Evolutionary conservation across 2,113 vertebrate species (phyloP).

Genomic region (Heterotis niloticus): DNA sequence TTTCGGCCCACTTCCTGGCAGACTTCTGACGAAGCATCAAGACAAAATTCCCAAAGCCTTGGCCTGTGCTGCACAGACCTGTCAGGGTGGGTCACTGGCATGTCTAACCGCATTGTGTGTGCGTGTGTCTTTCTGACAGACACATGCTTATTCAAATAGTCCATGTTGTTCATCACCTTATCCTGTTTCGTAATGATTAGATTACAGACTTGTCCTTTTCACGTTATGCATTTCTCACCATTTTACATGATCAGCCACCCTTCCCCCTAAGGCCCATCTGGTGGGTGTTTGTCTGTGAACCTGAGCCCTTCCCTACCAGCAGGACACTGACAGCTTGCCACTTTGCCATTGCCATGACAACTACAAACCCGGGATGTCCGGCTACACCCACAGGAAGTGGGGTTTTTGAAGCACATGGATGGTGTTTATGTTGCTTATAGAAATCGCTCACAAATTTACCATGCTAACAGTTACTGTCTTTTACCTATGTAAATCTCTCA

Average conservation of each 20-base stretch:
- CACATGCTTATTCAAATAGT: no score
- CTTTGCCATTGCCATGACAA: neutral
- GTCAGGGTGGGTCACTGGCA: neutral
- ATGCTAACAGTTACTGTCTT: no score
- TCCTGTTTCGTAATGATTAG: neutral
- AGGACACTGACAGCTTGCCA: neutral
- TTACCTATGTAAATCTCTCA: no score
- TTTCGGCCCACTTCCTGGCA: neutral
- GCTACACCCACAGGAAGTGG: neutral
- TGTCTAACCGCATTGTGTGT: neutral
- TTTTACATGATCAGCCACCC: neutral
- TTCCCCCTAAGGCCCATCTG: slow-evolving; percentile 2
- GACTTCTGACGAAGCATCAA: neutral
- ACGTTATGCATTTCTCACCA: neutral
- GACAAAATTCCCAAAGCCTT: neutral
- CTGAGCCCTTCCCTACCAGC: no score
- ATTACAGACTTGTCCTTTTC: neutral
- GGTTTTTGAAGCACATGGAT: neutral
- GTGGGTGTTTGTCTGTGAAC: slow-evolving; percentile 11
- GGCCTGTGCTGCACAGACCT: neutral
- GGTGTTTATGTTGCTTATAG: neutral
- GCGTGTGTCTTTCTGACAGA: no score
- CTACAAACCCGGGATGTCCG: neutral
- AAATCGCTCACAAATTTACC: no score
- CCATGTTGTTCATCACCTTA: neutral